Evolutionary conservation across 2,113 vertebrate genomes (phyloP).

Genomic region (Apodemus speciosus): DNA sequence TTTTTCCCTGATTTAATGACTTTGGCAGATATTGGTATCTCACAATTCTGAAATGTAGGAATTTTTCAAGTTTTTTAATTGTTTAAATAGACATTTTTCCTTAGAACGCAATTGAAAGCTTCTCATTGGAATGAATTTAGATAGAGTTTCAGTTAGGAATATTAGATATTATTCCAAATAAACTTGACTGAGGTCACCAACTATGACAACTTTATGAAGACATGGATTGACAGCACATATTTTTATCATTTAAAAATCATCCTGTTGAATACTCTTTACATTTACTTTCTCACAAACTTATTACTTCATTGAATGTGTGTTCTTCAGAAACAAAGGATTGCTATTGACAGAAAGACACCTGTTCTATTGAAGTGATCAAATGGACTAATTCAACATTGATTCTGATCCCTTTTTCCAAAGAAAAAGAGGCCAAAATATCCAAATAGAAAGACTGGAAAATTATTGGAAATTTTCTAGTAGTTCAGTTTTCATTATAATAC

Average conservation of each 20-base stretch:
- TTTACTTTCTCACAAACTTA: not conserved
- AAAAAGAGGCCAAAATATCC: not conserved
- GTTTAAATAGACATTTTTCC: not conserved
- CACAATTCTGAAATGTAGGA: not conserved
- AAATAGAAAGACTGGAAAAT: constrained; percentile 6
- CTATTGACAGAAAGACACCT: not conserved
- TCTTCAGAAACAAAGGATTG: not conserved
- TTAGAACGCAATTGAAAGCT: constrained; percentile 16
- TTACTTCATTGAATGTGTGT: not conserved
- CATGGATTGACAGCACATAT: not conserved
- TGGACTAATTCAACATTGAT: not conserved
- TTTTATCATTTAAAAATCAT: not conserved
- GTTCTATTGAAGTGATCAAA: not conserved
- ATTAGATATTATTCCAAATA: not conserved
- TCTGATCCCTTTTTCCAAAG: not conserved
- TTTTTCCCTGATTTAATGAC: not conserved
- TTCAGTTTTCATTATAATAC: not conserved
- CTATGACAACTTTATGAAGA: not conserved
- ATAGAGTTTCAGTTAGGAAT: not conserved
- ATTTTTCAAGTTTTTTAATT: not conserved
- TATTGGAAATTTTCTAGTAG: not conserved
- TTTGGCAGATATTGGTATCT: not conserved
- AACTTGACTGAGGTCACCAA: not conserved
- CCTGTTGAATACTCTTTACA: not conserved
- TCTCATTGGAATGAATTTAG: not conserved